phyloP scores from a whole-genome alignment of 2,113 vertebrate genomes.

The Apeltes quadracus region DNA sequence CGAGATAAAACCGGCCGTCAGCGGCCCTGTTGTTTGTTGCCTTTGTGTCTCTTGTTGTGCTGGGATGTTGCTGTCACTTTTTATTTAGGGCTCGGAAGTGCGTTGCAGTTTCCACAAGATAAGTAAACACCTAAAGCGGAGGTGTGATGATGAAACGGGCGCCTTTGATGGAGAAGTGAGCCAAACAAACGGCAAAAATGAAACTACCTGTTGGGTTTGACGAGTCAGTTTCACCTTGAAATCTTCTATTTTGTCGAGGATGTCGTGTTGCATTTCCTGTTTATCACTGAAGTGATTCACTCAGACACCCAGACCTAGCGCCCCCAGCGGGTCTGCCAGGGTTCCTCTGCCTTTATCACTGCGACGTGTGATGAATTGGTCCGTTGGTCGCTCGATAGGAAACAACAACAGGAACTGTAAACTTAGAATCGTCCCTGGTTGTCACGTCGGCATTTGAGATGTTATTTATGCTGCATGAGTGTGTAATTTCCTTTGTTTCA shows the following conservation, averaged over 20 bases:
- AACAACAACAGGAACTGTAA: slow-evolving; percentile 85
- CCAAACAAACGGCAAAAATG: background rate
- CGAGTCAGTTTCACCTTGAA: slow-evolving; percentile 9
- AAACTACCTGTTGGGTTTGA: slow-evolving; percentile 5
- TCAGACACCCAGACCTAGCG: slow-evolving; percentile 62
- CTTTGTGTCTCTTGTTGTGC: slow-evolving; percentile 78
- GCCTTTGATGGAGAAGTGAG: background rate
- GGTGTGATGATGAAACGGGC: slow-evolving; percentile 34
- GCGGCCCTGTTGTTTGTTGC: slow-evolving; percentile 76
- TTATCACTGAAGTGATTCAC: slow-evolving; percentile 52
- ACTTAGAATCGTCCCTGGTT: slow-evolving; percentile 71
- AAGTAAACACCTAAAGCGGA: slow-evolving; percentile 75
- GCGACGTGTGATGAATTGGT: slow-evolving; percentile 72
- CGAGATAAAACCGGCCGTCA: slow-evolving; percentile 80
- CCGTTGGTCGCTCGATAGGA: slow-evolving; percentile 73
- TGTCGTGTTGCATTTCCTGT: slow-evolving; percentile 72
- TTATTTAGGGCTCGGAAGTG: slow-evolving; percentile 80
- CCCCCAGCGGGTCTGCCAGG: slow-evolving; percentile 72
- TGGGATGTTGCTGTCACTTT: slow-evolving; percentile 52
- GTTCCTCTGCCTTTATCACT: slow-evolving; percentile 73
- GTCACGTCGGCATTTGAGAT: slow-evolving; percentile 68
- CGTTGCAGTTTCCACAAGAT: slow-evolving; percentile 71
- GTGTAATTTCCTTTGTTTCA: slow-evolving; percentile 63
- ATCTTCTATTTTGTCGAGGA: slow-evolving; percentile 27
- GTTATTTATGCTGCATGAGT: slow-evolving; percentile 61